phyloP scores from a whole-genome alignment of 2,797 vertebrate species.

The Thalassophryne amazonica region DNA sequence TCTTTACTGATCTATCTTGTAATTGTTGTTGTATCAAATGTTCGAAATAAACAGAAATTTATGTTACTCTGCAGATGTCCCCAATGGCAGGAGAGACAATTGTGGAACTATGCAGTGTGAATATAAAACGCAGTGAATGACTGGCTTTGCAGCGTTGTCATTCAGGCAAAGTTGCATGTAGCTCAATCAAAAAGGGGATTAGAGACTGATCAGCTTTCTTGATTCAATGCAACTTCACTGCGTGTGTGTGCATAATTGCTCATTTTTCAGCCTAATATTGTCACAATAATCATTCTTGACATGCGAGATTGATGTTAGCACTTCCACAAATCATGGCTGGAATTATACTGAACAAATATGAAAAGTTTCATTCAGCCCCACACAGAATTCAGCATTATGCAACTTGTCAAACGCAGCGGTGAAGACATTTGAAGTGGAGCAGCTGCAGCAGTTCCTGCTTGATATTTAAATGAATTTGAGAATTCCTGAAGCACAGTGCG shows the following conservation, averaged over 20 bases:
- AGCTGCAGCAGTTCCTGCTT: neutral
- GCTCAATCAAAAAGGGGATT: constrained; percentile 24
- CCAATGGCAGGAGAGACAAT: constrained; percentile 15
- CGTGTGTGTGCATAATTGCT: constrained; percentile 2
- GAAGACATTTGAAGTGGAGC: neutral
- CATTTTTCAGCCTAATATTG: neutral
- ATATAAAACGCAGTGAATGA: constrained; percentile 32
- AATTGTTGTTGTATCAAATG: too few species aligned
- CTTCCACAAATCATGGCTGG: neutral
- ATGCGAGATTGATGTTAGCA: neutral
- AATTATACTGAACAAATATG: neutral
- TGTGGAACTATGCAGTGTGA: constrained; percentile 29
- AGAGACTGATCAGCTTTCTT: constrained; percentile 14
- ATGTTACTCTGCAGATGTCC: constrained; percentile 14
- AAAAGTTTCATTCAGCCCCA: neutral
- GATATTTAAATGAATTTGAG: neutral
- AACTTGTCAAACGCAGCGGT: too few species aligned
- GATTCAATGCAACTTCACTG: constrained; percentile 1
- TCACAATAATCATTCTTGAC: neutral
- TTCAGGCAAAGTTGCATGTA: constrained; percentile 19
- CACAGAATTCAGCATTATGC: neutral
- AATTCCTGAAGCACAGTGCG: neutral
- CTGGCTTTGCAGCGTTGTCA: constrained; percentile 27
- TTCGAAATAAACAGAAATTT: neutral
- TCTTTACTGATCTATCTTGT: too few species aligned